Evolutionary conservation across 2,797 vertebrate genomes (phyloP).

Genomic region (Carduelis carduelis): DNA sequence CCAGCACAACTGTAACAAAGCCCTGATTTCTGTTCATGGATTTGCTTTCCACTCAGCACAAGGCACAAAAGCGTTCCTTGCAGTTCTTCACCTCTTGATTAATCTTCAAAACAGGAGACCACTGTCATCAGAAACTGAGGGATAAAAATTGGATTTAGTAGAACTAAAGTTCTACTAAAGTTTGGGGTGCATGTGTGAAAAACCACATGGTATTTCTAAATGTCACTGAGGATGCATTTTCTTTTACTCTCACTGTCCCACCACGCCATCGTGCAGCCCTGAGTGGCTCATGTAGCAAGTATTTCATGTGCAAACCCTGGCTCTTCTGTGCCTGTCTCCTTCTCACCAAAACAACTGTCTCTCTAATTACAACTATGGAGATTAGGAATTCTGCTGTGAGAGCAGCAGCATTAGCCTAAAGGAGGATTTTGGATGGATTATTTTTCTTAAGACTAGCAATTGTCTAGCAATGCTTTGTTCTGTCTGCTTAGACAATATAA

Average conservation of each 20-base stretch:
- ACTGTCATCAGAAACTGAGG: background rate
- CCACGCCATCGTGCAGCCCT: rapidly evolving
- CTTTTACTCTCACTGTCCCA: background rate
- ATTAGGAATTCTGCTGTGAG: background rate
- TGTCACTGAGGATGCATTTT: background rate
- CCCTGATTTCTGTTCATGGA: background rate
- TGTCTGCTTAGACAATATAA: background rate
- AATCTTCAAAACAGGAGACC: background rate
- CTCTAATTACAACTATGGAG: background rate
- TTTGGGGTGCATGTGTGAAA: background rate
- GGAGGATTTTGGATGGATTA: background rate
- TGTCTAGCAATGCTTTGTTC: background rate
- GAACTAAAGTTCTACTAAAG: background rate
- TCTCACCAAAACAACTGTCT: background rate
- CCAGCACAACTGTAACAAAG: rapidly evolving
- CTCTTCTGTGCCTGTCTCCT: background rate
- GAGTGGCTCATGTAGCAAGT: rapidly evolving
- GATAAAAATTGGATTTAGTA: background rate
- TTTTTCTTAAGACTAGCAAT: background rate
- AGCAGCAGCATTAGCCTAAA: background rate
- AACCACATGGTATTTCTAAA: background rate
- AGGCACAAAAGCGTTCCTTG: background rate
- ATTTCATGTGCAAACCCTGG: background rate
- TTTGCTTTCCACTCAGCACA: background rate
- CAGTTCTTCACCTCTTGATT: background rate